Conservation (phyloP, 2,113 vertebrate genomes). For the Neogale vison region DNA sequence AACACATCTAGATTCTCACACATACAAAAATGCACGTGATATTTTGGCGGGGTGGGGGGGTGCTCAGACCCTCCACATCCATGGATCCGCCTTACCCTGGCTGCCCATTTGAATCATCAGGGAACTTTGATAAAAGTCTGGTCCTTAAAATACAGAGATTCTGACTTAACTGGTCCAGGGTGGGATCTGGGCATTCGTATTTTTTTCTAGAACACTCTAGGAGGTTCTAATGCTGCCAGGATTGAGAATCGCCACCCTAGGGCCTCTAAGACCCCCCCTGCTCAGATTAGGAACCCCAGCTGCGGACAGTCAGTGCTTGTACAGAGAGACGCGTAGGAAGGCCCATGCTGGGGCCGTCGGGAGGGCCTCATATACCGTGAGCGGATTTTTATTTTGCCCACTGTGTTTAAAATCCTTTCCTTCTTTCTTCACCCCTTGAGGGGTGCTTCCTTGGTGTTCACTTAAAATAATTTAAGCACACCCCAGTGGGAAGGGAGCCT, state of each 20-base stretch:
- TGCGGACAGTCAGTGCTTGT: neutral
- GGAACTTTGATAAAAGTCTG: neutral
- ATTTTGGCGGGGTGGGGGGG: neutral
- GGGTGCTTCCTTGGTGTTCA: slow-evolving; percentile 44
- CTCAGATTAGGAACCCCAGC: neutral
- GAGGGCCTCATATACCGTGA: neutral
- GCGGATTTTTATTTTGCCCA: slow-evolving; percentile 22
- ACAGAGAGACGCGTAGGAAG: neutral
- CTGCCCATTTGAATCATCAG: neutral
- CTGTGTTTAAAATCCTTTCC: slow-evolving; percentile 56
- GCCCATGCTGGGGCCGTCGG: neutral
- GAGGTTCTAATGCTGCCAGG: neutral
- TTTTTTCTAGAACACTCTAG: neutral
- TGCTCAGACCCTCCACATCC: neutral
- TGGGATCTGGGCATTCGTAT: neutral
- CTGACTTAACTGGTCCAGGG: neutral
- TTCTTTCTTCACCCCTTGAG: slow-evolving; percentile 55
- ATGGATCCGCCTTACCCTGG: too few species aligned
- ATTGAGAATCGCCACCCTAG: neutral
- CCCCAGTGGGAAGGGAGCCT: slow-evolving; percentile 42
- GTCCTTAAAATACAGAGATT: neutral
- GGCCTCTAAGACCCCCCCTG: neutral
- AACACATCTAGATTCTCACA: neutral
- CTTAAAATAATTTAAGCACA: slow-evolving; percentile 63
- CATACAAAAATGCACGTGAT: neutral